phyloP scores from a whole-genome alignment of 2,888 invertebrate genomes.

The Xestobium rufovillosum region DNA sequence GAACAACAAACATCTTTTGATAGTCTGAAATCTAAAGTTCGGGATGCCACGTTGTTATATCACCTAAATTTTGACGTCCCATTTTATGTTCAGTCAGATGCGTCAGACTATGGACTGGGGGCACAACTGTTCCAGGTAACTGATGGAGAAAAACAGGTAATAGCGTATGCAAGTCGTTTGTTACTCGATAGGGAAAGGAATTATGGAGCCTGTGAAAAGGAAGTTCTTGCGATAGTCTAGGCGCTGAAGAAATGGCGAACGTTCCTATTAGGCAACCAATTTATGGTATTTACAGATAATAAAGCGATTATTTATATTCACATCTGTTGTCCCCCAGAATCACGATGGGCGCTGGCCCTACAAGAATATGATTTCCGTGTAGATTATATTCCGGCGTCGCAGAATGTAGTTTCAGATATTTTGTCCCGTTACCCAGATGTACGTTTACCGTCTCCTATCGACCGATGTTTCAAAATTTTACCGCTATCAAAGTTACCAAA shows the following conservation, averaged over 20 bases:
- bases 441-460: background rate
- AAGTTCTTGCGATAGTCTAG: conserved; percentile 17
- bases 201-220: conserved; percentile 18
- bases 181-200: conserved; percentile 15
- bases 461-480: conserved; percentile 3
- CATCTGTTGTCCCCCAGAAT: conserved; percentile 17
- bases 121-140: conserved; percentile 10
- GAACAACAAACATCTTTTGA: too few relatives aligned
- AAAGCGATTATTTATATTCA: conserved; percentile 15
- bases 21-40: too few relatives aligned
- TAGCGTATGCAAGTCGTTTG: conserved; percentile 15
- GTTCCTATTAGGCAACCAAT: conserved; percentile 16
- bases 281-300: conserved; percentile 19
- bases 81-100: conserved; percentile 12
- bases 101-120: conserved; percentile 10
- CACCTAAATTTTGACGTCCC: too few relatives aligned
- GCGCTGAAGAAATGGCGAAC: conserved; percentile 17
- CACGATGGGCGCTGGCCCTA: conserved; percentile 19
- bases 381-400: conserved; percentile 16
- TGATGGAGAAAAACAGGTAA: conserved; percentile 1
- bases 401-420: conserved; percentile 18
- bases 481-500: background rate
- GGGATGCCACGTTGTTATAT: too few relatives aligned
- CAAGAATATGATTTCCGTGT: conserved; percentile 21
- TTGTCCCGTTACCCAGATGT: conserved; percentile 10